A percentile compares a stretch with the other conserved stretches of the same genome.
phyloP scores from a whole-genome alignment of 2,888 invertebrate genomes.

The Crematogaster levior region DNA sequence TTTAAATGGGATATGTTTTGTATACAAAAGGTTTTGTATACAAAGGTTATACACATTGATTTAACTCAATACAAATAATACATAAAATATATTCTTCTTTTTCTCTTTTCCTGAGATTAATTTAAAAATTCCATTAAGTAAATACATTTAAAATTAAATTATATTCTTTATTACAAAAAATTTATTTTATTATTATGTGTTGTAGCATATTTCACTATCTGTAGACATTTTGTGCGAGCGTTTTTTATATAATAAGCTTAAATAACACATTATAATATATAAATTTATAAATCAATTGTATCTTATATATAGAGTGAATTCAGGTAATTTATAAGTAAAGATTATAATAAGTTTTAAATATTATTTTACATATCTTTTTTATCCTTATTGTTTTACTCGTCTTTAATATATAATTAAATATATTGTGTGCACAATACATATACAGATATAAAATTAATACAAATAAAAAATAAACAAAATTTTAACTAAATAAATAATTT shows the following conservation, averaged over 20 bases:
- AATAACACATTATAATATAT: not conserved
- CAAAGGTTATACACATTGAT: not conserved
- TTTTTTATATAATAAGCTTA: not conserved
- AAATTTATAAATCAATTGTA: not conserved
- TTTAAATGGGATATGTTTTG: not conserved
- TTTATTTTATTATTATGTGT: not conserved
- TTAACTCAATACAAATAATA: not conserved
- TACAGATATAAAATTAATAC: not conserved
- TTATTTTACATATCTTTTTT: not conserved
- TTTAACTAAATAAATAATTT: not conserved
- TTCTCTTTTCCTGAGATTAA: not conserved
- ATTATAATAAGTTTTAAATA: not conserved
- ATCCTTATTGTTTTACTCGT: not conserved
- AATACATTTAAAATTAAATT: not conserved
- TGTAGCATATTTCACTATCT: not conserved
- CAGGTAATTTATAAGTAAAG: too few relatives aligned
- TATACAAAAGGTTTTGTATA: too few relatives aligned
- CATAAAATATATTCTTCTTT: not conserved
- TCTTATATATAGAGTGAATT: not conserved
- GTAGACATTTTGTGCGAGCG: not conserved
- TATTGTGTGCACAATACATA: not conserved
- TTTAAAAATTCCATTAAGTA: constrained; percentile 3
- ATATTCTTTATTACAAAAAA: not conserved
- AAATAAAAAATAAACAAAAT: too few relatives aligned
- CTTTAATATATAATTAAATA: too few relatives aligned